Conservation (phyloP, 2,113 vertebrate species). For the Perccottus glenii region DNA sequence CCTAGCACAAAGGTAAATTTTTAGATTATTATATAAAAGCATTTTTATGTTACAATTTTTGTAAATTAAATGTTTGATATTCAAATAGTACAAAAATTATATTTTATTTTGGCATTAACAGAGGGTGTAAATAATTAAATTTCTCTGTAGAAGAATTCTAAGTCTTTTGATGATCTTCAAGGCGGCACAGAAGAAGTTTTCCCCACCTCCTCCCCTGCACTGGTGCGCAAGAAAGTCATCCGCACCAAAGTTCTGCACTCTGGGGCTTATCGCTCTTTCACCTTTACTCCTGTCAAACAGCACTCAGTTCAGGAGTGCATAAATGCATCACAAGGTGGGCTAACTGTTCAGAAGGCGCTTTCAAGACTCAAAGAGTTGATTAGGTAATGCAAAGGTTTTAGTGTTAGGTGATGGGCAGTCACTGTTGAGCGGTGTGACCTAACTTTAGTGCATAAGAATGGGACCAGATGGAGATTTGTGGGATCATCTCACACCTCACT, state of each 20-base stretch:
- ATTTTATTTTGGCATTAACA: neutral
- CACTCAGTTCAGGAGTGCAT: conserved; percentile 79
- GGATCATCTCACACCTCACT: no score
- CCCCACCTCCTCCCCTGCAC: conserved; percentile 83
- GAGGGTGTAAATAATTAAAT: neutral
- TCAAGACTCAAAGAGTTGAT: conserved; percentile 73
- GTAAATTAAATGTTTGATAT: no score
- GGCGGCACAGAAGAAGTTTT: conserved; percentile 78
- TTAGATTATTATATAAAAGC: neutral
- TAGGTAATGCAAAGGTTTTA: conserved; percentile 70
- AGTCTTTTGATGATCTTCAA: conserved; percentile 29
- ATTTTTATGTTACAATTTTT: neutral
- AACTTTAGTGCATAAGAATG: neutral
- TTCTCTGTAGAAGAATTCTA: conserved; percentile 31
- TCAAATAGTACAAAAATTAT: no score
- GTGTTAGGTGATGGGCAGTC: conserved; percentile 32
- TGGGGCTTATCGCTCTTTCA: conserved; percentile 92
- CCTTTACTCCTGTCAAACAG: conserved; percentile 84
- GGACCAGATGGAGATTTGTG: neutral
- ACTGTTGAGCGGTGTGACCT: conserved; percentile 21
- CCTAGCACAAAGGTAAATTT: conserved; percentile 67
- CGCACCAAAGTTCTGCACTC: conserved; percentile 90
- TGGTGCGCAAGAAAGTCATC: conserved; percentile 93
- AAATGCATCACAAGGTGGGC: conserved; percentile 76
- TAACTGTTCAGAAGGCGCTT: conserved; percentile 70